These are phyloP conservation scores for Eubucco bourcierii DNA, from an alignment of 2,113 vertebrate species.

Conservation along the genomic window DNA sequence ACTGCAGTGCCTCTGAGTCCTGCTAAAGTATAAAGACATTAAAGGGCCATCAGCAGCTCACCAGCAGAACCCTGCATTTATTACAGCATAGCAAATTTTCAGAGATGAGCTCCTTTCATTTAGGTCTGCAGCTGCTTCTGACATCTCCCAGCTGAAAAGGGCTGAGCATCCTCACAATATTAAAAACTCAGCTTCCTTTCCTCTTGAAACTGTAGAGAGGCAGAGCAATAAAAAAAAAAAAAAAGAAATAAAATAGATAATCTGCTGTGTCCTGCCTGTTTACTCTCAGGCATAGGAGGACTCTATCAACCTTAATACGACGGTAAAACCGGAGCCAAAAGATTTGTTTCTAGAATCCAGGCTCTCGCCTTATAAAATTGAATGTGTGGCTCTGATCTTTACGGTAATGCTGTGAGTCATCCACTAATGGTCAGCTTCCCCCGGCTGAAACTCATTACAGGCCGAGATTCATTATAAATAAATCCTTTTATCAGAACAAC, in stretches of 20 bases:
- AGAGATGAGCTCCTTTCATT: constrained; percentile 63
- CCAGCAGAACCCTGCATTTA: constrained; percentile 42
- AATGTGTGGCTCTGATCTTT: constrained; percentile 25
- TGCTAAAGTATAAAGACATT: constrained; percentile 45
- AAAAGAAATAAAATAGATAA: constrained; percentile 22
- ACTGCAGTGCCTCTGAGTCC: background rate
- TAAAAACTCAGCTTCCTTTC: constrained; percentile 53
- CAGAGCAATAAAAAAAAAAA: constrained; percentile 41
- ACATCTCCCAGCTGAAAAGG: constrained; percentile 63
- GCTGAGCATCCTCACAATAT: constrained; percentile 43
- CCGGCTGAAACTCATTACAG: constrained; percentile 24
- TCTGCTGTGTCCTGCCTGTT: constrained; percentile 10
- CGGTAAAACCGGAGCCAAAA: constrained; percentile 4
- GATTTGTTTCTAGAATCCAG: constrained; percentile 8
- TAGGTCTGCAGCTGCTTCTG: constrained; percentile 61
- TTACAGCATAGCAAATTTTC: constrained; percentile 53
- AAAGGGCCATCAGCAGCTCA: constrained; percentile 56
- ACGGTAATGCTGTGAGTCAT: constrained; percentile 44
- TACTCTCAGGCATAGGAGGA: constrained; percentile 14
- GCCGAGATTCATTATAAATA: constrained; percentile 62
- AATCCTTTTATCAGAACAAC: constrained; percentile 66
- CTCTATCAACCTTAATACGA: background rate
- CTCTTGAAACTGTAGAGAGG: constrained; percentile 11
- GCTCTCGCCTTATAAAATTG: background rate
- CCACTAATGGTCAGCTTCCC: constrained; percentile 41